Evolutionary conservation across 2,888 invertebrate species (phyloP).

Genomic region (Cephus rjabovi): DNA sequence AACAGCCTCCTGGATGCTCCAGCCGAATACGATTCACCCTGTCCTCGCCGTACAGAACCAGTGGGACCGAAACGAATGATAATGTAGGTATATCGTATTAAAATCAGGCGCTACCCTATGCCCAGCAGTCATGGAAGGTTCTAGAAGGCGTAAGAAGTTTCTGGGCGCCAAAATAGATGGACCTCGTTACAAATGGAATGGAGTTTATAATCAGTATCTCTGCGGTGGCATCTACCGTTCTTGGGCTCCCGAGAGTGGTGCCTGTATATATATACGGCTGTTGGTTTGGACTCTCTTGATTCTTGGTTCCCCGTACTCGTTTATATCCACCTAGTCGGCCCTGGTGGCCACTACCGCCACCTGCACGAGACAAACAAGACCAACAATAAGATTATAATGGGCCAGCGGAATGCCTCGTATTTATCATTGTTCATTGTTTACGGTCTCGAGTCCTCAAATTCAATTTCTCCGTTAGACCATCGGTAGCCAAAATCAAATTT

Average conservation of each 20-base stretch:
- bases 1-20: neutral
- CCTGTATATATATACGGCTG: neutral
- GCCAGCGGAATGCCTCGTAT: constrained; percentile 55
- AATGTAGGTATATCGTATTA: constrained; percentile 59
- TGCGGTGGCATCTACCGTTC: constrained; percentile 57
- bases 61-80: constrained; percentile 52
- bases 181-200: constrained; percentile 66
- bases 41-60: neutral
- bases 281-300: constrained; percentile 34
- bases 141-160: constrained; percentile 36
- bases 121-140: constrained; percentile 12
- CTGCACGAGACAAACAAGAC: constrained; percentile 56
- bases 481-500: neutral
- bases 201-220: constrained; percentile 66
- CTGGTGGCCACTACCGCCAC: constrained; percentile 43
- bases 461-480: neutral
- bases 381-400: constrained; percentile 63
- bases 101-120: constrained; percentile 58
- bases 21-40: neutral
- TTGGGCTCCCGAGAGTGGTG: constrained; percentile 25
- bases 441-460: constrained; percentile 30
- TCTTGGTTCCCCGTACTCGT: constrained; percentile 60
- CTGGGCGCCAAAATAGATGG: constrained; percentile 65
- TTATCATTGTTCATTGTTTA: constrained; percentile 61
- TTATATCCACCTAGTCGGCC: constrained; percentile 45